A percentile compares a stretch with the other conserved stretches of the same genome.
Evolutionary conservation across 2,797 vertebrate genomes (phyloP).

Genomic region (Oryzias dopingdopingensis): DNA sequence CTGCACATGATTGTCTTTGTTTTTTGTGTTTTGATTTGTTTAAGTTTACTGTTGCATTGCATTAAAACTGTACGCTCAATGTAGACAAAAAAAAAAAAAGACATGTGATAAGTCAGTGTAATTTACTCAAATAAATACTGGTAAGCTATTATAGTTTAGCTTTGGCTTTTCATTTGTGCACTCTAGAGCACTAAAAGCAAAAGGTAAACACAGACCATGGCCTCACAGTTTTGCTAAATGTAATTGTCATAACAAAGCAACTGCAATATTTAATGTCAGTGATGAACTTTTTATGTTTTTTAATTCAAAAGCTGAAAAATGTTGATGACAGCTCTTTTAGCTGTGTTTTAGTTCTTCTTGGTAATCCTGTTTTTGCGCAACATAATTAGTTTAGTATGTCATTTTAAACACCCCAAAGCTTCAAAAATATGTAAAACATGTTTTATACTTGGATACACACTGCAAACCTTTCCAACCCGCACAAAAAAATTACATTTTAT

Average conservation of each 20-base stretch:
- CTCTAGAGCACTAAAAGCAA: neutral
- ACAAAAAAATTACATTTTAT: conserved; percentile 14
- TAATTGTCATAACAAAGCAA: no score
- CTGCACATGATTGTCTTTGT: conserved; percentile 73
- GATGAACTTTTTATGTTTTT: conserved; percentile 26
- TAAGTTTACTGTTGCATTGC: conserved; percentile 67
- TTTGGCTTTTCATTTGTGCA: conserved; percentile 8
- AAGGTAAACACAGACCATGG: no score
- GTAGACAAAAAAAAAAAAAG: conserved; percentile 63
- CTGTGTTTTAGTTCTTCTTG: neutral
- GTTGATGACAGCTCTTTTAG: neutral
- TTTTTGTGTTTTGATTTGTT: conserved; percentile 45
- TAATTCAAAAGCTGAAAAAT: conserved; percentile 6
- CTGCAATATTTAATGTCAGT: conserved; percentile 39
- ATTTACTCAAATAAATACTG: conserved; percentile 81
- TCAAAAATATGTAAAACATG: conserved; percentile 13
- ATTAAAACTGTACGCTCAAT: conserved; percentile 76
- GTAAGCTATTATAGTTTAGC: conserved; percentile 41
- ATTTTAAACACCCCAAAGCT: conserved; percentile 15
- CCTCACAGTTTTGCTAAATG: no score
- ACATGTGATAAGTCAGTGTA: conserved; percentile 73
- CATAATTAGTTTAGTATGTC: conserved; percentile 1
- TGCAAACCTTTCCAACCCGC: conserved; percentile 11
- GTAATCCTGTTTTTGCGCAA: conserved; percentile 16
- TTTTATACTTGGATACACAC: conserved; percentile 5